phyloP scores from a whole-genome alignment of 2,888 invertebrate genomes.

The Diplolepis rosae region DNA sequence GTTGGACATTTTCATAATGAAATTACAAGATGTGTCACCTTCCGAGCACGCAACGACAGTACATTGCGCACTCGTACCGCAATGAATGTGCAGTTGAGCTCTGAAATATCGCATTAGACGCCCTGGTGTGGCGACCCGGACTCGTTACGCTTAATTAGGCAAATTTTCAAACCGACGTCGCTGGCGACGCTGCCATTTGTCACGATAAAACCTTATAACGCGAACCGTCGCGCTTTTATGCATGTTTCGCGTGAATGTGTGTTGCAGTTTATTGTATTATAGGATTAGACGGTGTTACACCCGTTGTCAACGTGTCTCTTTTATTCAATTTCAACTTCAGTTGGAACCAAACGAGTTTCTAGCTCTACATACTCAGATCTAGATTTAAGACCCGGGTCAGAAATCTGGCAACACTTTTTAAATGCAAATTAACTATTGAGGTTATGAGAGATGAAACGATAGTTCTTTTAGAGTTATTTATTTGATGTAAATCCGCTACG shows the following conservation, averaged over 20 bases:
- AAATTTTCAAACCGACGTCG: slow-evolving; percentile 51
- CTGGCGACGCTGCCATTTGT: slow-evolving; percentile 44
- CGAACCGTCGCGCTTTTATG: slow-evolving; percentile 28
- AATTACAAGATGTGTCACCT: slow-evolving; percentile 56
- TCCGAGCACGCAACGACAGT: slow-evolving; percentile 31
- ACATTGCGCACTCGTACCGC: slow-evolving; percentile 20
- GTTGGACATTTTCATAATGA: slow-evolving; percentile 59
- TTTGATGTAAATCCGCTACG: too few relatives aligned
- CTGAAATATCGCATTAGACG: slow-evolving; percentile 41
- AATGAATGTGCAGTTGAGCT: slow-evolving; percentile 29
- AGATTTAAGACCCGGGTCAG: not conserved
- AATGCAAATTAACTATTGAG: too few relatives aligned
- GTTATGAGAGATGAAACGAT: too few relatives aligned
- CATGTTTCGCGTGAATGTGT: not conserved
- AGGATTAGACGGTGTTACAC: slow-evolving; percentile 19
- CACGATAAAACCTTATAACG: slow-evolving; percentile 50
- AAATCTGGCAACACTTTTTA: not conserved
- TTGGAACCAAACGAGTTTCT: slow-evolving; percentile 1
- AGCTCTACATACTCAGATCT: not conserved
- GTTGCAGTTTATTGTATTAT: slow-evolving; percentile 25
- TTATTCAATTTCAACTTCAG: not conserved
- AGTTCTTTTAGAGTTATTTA: too few relatives aligned
- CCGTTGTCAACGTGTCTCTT: slow-evolving; percentile 3
- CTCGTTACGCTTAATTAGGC: slow-evolving; percentile 56
- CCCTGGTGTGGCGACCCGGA: slow-evolving; percentile 27